phyloP scores from a whole-genome alignment of 2,888 invertebrate species.

The Hyalella azteca region DNA sequence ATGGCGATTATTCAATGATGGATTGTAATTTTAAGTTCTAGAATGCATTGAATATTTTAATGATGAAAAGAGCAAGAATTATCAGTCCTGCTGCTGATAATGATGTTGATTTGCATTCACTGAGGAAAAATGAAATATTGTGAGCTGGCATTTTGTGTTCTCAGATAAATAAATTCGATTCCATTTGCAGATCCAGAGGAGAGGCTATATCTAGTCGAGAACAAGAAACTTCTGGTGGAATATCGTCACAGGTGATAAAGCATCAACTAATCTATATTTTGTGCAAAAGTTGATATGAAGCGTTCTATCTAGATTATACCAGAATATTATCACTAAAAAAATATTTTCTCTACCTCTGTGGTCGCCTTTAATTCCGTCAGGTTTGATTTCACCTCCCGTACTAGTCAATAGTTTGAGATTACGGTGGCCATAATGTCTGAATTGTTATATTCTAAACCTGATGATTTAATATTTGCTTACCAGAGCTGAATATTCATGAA shows the following conservation, averaged over 20 bases:
- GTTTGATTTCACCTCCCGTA: neutral
- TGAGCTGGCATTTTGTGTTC: neutral
- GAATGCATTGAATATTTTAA: neutral
- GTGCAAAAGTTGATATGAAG: neutral
- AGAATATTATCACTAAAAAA: neutral
- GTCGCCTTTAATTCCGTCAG: neutral
- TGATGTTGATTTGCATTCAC: neutral
- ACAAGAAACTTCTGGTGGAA: too few relatives aligned
- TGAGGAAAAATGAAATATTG: neutral
- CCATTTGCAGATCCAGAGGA: too few relatives aligned
- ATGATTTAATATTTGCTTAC: constrained; percentile 24
- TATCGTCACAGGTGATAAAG: too few relatives aligned
- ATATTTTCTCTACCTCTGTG: neutral
- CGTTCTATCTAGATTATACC: neutral
- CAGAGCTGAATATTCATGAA: constrained; percentile 10
- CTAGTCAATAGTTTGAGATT: neutral
- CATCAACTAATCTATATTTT: too few relatives aligned
- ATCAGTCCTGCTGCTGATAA: constrained; percentile 12
- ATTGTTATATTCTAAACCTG: neutral
- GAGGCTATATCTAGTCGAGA: too few relatives aligned
- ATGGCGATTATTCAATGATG: too few relatives aligned
- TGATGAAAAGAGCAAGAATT: constrained; percentile 14
- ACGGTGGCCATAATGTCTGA: neutral
- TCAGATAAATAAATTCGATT: too few relatives aligned
- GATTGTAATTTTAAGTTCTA: too few relatives aligned